Conservation (phyloP, 2,113 vertebrate species). For the Heptranchias perlo region DNA sequence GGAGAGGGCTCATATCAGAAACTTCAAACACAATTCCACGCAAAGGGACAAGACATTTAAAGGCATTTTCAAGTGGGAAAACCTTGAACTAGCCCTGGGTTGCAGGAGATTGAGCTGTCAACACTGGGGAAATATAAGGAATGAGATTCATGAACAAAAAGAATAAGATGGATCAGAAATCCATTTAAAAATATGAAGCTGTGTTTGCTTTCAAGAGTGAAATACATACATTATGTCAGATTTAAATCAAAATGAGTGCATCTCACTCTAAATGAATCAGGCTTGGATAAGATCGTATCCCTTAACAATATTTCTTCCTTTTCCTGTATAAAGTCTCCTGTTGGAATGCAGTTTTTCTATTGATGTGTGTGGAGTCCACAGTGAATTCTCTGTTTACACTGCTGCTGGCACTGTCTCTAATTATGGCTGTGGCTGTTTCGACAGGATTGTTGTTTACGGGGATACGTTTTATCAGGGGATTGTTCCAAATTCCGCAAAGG, state of each 20-base stretch:
- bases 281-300: neutral
- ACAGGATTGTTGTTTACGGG: slow-evolving; percentile 32
- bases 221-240: neutral
- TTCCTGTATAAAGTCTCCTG: neutral
- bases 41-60: neutral
- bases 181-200: neutral
- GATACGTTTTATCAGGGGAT: slow-evolving; percentile 9
- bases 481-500: slow-evolving; percentile 29
- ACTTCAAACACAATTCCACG: neutral
- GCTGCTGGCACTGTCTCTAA: neutral
- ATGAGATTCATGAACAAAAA: neutral
- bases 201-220: neutral
- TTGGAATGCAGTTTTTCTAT: neutral
- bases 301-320: neutral
- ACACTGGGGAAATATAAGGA: neutral
- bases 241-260: neutral
- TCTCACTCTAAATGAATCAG: neutral
- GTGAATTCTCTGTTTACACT: neutral
- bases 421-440: neutral
- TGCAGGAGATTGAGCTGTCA: neutral
- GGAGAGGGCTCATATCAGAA: neutral
- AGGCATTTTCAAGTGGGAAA: neutral
- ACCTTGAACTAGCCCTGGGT: neutral
- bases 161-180: neutral
- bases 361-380: neutral